Base-by-base conservation (phyloP, 2,888 invertebrate species). In the Polietes domitor region DNA sequence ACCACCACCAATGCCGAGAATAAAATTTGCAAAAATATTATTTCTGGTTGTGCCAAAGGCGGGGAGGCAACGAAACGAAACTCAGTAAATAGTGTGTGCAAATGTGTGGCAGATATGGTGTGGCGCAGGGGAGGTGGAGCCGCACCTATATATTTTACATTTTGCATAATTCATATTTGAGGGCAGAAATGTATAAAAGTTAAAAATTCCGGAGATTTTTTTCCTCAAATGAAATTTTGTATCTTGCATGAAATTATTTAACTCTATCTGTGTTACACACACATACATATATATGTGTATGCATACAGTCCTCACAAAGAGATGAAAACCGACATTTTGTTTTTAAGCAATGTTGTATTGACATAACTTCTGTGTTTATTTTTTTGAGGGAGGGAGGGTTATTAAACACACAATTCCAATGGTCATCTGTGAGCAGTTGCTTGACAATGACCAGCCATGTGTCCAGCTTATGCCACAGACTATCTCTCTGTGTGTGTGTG, bases 91-190 rank as follows among this genome's bases (percentile, higher is more conserved):
- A 26, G 26, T 58, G 26, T 58, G 58, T 58, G 58, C 58, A 58
- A 58, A 58, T 58, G 15, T 26, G 26, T 26, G 26, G 26, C 0
- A 58, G 26, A 58, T 55, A 55, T 55, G 55, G 55, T 26, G 58
- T 15, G 26, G 7, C 21, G 19, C 4, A 21, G 21, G 1, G 53
- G 9, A 21, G 6, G 37, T 10, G 10, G 37, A 32, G 32, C 32
- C 3, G 19, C 2, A 21, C 9, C 21, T 5, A 21, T 17, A 53
- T 53, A 47, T 32, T 4, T 2, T 47, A 53, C 53, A 53, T 53
- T 53, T 53, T 53, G 53, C 53, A 53, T 53, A 53, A 53, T 53
- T 53, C 53, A 53, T 53, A 53, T 19, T 53, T 53, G 53, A 53
- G 53, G 53, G 50, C 21, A 53, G 7, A 53, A 19, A 53, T 53